Percentiles rank a stretch among this genome's conserved stretches.
Evolutionary conservation across 2,888 invertebrate genomes (phyloP).

Genomic region (Drosophila nr. perissopoda): DNA sequence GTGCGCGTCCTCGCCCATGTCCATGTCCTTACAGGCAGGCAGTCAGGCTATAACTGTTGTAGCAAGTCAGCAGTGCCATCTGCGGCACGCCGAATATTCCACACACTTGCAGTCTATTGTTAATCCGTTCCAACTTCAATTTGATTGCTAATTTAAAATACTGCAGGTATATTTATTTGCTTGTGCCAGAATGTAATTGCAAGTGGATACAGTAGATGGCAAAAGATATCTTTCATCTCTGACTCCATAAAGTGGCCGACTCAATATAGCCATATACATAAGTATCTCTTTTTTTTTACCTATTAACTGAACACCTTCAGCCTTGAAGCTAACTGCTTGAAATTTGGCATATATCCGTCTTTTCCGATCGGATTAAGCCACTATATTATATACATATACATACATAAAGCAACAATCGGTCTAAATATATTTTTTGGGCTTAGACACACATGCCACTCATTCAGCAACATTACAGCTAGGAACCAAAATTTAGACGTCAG

Average conservation of each 20-base stretch:
- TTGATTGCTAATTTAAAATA: neutral
- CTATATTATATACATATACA: neutral
- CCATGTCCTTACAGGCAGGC: slow-evolving; percentile 63
- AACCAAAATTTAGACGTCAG: neutral
- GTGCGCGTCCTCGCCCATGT: slow-evolving; percentile 25
- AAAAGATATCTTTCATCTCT: neutral
- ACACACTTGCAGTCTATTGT: neutral
- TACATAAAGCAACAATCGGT: neutral
- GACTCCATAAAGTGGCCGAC: neutral
- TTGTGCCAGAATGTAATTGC: neutral
- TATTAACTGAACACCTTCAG: neutral
- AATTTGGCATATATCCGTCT: neutral
- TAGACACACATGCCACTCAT: neutral
- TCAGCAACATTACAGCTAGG: neutral
- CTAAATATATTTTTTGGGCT: neutral
- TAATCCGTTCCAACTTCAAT: no score
- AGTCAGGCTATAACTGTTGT: slow-evolving; percentile 34
- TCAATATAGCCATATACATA: neutral
- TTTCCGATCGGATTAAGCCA: neutral
- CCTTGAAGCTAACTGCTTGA: neutral
- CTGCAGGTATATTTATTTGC: neutral
- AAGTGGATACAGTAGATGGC: neutral
- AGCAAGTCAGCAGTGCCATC: slow-evolving; percentile 14
- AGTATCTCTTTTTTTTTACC: neutral
- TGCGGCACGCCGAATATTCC: neutral